Evolutionary conservation across 2,797 vertebrate species (phyloP).

Genomic region (Sebastes miniatus): DNA sequence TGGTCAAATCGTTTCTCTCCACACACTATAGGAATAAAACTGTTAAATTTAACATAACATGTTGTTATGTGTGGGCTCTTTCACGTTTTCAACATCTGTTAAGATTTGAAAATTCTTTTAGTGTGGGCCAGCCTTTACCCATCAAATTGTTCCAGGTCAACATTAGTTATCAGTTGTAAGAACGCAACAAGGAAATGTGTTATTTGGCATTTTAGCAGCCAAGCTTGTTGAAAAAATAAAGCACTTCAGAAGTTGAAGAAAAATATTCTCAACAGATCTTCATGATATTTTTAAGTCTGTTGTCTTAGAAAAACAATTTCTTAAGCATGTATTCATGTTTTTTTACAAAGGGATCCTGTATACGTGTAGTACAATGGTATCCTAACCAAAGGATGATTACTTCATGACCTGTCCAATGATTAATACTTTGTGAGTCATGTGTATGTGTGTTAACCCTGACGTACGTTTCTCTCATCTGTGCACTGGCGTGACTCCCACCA

Average conservation of each 20-base stretch:
- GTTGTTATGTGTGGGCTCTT: too few relatives aligned
- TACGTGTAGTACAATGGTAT: not conserved
- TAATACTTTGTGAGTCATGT: not conserved
- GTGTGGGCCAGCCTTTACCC: too few relatives aligned
- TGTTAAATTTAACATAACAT: too few relatives aligned
- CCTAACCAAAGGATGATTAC: not conserved
- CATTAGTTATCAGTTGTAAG: not conserved
- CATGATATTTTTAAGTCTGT: not conserved
- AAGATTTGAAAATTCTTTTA: too few relatives aligned
- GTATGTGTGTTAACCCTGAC: slow-evolving; percentile 6
- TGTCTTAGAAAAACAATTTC: not conserved
- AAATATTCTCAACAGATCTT: not conserved
- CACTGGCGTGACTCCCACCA: slow-evolving; percentile 90
- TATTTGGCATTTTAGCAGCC: not conserved
- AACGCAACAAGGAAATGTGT: not conserved
- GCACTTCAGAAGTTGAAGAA: not conserved
- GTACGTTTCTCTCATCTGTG: slow-evolving; percentile 91
- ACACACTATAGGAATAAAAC: too few relatives aligned
- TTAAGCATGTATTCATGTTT: not conserved
- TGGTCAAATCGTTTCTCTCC: too few relatives aligned
- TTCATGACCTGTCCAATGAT: slow-evolving; percentile 1
- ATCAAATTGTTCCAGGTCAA: not conserved
- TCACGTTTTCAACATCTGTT: too few relatives aligned
- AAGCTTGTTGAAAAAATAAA: not conserved
- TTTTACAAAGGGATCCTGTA: not conserved